These are phyloP conservation scores for Polymixis flavicincta DNA, from an alignment of 2,888 invertebrate species.

Conservation along the genomic window DNA sequence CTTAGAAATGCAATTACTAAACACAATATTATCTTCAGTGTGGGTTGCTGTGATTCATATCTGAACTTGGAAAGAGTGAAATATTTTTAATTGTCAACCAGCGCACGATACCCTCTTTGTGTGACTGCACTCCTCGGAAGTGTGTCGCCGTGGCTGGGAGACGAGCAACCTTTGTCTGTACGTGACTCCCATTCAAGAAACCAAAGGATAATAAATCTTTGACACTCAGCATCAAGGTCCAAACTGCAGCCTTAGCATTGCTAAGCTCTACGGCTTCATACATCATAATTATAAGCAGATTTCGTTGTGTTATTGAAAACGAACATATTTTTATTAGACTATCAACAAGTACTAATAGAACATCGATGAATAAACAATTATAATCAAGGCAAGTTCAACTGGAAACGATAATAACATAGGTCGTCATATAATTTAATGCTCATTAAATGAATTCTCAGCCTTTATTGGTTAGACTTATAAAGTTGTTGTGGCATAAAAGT, in stretches of 20 bases:
- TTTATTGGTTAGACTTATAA: slow-evolving; percentile 69
- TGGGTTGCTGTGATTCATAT: slow-evolving; percentile 49
- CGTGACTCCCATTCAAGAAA: slow-evolving; percentile 56
- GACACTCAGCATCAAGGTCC: slow-evolving; percentile 44
- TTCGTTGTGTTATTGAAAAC: slow-evolving; percentile 19
- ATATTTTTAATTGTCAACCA: slow-evolving; percentile 38
- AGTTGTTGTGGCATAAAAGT: slow-evolving; percentile 65
- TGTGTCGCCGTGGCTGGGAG: slow-evolving; percentile 42
- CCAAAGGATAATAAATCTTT: slow-evolving; percentile 54
- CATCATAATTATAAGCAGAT: slow-evolving; percentile 7
- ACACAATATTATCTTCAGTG: slow-evolving; percentile 40
- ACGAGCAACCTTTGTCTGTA: slow-evolving; percentile 51
- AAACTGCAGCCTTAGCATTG: slow-evolving; percentile 33
- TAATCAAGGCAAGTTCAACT: slow-evolving; percentile 84
- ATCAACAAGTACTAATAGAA: slow-evolving; percentile 40
- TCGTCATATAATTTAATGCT: slow-evolving; percentile 80
- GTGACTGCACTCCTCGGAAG: slow-evolving; percentile 47
- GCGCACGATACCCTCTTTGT: slow-evolving; percentile 30
- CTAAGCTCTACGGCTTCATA: background rate
- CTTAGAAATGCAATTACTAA: slow-evolving; percentile 57
- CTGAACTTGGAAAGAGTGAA: slow-evolving; percentile 32
- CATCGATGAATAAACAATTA: slow-evolving; percentile 66
- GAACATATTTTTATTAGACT: slow-evolving; percentile 22
- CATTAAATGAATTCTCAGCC: slow-evolving; percentile 82
- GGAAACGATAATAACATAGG: slow-evolving; percentile 80